These are phyloP conservation scores for Dasypus novemcinctus DNA, from an alignment of 2,113 vertebrate species.

Conservation along the genomic window DNA sequence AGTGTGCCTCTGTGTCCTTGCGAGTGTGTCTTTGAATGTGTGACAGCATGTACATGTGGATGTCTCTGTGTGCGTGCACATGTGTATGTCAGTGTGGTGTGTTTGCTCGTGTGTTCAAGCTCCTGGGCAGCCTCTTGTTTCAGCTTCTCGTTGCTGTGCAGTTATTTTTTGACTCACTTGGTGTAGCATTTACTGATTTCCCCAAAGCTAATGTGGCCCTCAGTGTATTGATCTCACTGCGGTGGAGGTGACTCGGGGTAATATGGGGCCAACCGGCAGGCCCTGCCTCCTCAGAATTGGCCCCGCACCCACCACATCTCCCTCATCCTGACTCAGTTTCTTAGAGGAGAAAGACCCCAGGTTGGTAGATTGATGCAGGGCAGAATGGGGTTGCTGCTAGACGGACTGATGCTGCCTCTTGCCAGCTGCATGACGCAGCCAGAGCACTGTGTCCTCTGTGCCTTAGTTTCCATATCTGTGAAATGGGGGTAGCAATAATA, in stretches of 20 bases:
- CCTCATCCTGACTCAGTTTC: neutral
- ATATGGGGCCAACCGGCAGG: neutral
- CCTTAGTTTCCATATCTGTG: neutral
- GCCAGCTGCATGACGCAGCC: neutral
- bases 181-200: conserved; percentile 77
- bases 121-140: conserved; percentile 43
- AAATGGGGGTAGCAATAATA: neutral
- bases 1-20: neutral
- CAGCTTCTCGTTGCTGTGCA: conserved; percentile 47
- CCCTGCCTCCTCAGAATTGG: neutral
- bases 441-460: neutral
- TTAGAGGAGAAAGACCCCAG: neutral
- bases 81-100: neutral
- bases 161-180: conserved; percentile 71
- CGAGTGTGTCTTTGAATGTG: neutral
- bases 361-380: neutral
- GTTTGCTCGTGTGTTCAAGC: neutral
- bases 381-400: neutral
- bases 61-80: neutral
- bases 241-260: conserved; percentile 51
- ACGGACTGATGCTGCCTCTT: neutral
- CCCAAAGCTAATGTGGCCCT: conserved; percentile 82
- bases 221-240: conserved; percentile 75
- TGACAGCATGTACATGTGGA: neutral
- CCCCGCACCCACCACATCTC: neutral